Evolutionary conservation across 2,113 vertebrate species (phyloP), one percentile per base, ranked within the genome.

Genomic region (Actinemys pallida): DNA sequence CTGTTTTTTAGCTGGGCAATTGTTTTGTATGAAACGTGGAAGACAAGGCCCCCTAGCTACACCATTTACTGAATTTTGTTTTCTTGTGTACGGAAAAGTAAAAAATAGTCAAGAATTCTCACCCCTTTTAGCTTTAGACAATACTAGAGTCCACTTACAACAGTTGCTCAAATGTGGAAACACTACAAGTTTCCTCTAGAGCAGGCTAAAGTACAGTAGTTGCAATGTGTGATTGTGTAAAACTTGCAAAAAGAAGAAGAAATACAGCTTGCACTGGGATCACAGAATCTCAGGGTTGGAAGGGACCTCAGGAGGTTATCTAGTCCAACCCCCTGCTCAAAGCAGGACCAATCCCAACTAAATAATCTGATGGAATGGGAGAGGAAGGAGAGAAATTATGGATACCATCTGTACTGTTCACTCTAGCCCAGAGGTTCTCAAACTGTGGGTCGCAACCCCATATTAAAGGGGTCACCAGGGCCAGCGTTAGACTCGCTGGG

Each of bases 41-140:
- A 86, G 83, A 69, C 7, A 35, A 11, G 50, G 3, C 27, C 39
- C 59, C 5, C 29, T 25, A 31, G 6, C 62, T 81, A 35, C 86
- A 56, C 4, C 8, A 54, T 5, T 53, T 79, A 9, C 82, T 42
- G 53, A 69, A 92, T 72, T 54, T 35, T 45, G 47, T 31, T 3
- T 49, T 29, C 31, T 35, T 16, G 14, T 24, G 42, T 22, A 35
- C 3, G 4, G 76, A 92, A 75, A 45, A 72, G 82, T 91, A 72
- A 0, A 0, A 80, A 2, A 5, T 2, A 52, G 1, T 27, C 0
- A 2, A 16, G n/a, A 0, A 81, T 45, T 49, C 24, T 83, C 42
- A 29, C 13, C 78, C 81, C 79, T 85, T 65, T 53, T 65, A 8
- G 10, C 69, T 90, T 78, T 20, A 80, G 88, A 62, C 39, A 31